Evolutionary conservation across 2,113 vertebrate species (phyloP), one percentile per base, ranked within the genome.

Genomic region (Chrysemys picta): DNA sequence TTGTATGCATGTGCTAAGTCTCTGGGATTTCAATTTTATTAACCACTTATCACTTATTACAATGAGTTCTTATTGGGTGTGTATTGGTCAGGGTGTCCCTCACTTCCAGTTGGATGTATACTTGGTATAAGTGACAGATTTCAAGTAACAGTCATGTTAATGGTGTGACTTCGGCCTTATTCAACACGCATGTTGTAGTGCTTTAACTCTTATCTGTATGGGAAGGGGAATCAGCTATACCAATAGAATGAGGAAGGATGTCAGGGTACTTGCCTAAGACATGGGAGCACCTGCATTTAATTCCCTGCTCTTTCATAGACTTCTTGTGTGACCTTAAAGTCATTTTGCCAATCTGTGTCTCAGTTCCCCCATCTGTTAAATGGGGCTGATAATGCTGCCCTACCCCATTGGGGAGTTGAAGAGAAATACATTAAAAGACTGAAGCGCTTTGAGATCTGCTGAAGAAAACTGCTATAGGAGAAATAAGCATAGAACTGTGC

Each of bases 151-250:
- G 85, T 78, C 5, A 4, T 69, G 9, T 21, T n/a, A 6, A 69
- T 27, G 1, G 87, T 0, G 1, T 49, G 24, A 25, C 5, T 6
- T 8, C 0, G 62, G 3, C 84, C 75, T 45, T 0, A 3, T 3
- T 13, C 31, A 53, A 69, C 3, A 72, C 6, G 0, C 10, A 1
- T 27, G 22, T 27, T 47, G 42, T 27, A 0, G 21, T 65, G 84
- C 80, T 11, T 2, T 2, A 25, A 79, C 91, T 14, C n/a, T 54
- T 24, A 0, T 14, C 85, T n/a, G 57, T 54, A 5, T 17, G 53
- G 14, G 80, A 45, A 56, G 80, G 82, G 8, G 80, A 81, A 57
- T 52, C 11, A 81, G 22, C 72, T 52, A 56, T 89, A 81, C 53
- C 86, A 27, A 69, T 35, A 42, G 50, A 54, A 5, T 3, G 1